Base-by-base conservation (phyloP, 1,140 invertebrate species). In the Tetramorium alpestre region DNA sequence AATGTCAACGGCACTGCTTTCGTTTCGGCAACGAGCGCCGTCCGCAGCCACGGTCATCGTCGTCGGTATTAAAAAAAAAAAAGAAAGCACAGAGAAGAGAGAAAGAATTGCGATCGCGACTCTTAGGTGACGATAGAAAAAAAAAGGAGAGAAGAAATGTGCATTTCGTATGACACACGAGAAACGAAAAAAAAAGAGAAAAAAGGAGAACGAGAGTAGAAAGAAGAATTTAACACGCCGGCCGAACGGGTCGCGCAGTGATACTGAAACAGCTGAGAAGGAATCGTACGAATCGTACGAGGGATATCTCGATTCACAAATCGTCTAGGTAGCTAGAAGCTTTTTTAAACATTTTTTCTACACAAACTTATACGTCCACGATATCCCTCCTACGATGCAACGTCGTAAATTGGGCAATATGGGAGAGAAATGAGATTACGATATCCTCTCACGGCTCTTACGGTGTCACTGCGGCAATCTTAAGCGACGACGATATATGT, bases 41-140 rank as follows among this genome's bases (percentile, higher is more conserved):
- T 87, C 54, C 85, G 33, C 82, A 91, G 89, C 90, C 92, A 92
- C 92, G 86, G 93, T 92, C 91, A 91, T 90, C 91, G 87, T 92
- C 92, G 77, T 89, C 87, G 88, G 86, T 88, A 69, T 92, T 81
- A 54, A 54, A 18, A n/a, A n/a, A 54, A 41, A 58, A 86, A 85
- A 85, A 60, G n/a, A 5, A 62, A 49, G 8, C 22, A 49, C 47
- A 41, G 33, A 56, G n/a, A 72, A 70, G 33, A 44, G 41, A 76
- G 69, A 65, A 11, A 62, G 11, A 62, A 11, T 90, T 73, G 69
- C 81, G 22, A 72, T 82, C 54, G 87, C 90, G 87, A 90, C 67
- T 73, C 11, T 18, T 87, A 88, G 89, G 87, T 92, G 88, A 91
- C 88, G 88, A 87, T 78, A 58, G 51, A 25, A 62, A 88, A 87